These are phyloP conservation scores for Neoscelio sp. DNA, from an alignment of 2,888 invertebrate genomes.

Conservation along the genomic window DNA sequence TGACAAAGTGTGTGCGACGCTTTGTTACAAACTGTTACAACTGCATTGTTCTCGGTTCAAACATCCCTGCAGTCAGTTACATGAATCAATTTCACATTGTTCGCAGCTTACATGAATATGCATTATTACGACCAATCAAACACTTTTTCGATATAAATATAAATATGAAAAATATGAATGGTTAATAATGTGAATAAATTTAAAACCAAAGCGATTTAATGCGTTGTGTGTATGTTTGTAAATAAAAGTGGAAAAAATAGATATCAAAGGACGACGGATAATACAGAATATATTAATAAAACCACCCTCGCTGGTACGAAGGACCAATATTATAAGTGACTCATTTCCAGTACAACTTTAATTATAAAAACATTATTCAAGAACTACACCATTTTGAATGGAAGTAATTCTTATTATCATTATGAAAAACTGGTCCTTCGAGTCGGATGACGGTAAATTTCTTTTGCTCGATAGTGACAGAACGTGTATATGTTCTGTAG, in stretches of 20 bases:
- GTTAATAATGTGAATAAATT: constrained; percentile 28
- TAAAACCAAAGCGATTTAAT: constrained; percentile 41
- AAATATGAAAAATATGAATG: constrained; percentile 48
- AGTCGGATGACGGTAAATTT: no score
- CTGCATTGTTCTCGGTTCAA: constrained; percentile 49
- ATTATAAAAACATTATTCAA: no score
- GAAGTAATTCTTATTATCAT: no score
- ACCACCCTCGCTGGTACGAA: no score
- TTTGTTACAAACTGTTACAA: constrained; percentile 61
- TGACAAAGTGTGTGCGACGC: constrained; percentile 51
- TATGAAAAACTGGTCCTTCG: no score
- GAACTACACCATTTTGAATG: no score
- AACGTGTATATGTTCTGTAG: no score
- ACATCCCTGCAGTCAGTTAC: constrained; percentile 51
- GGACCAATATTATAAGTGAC: no score
- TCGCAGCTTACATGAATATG: constrained; percentile 55
- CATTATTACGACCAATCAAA: constrained; percentile 36
- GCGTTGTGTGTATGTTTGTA: constrained; percentile 10
- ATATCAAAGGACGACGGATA: constrained; percentile 9
- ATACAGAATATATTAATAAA: no score
- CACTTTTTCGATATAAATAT: constrained; percentile 40
- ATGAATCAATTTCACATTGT: constrained; percentile 56
- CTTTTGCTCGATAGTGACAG: no score
- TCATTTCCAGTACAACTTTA: no score
- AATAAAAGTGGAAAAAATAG: constrained; percentile 13